Evolutionary conservation across 1,140 invertebrate species (phyloP).

Genomic region (Monochamus saltuarius): DNA sequence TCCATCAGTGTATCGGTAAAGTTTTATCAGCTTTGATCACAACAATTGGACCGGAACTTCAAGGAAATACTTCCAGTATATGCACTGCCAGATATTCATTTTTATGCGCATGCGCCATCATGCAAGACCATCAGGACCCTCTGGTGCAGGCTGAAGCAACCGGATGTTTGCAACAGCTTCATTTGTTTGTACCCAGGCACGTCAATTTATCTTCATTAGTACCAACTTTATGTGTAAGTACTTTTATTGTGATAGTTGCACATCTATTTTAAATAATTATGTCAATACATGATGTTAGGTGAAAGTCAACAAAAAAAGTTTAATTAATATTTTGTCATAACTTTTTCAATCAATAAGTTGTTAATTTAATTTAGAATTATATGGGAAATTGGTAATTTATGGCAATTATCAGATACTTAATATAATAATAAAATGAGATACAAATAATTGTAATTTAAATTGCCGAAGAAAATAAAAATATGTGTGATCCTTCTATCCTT

Average conservation of each 20-base stretch:
- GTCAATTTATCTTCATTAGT: conserved; percentile 92
- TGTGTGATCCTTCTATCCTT: too few species aligned
- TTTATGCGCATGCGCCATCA: conserved; percentile 85
- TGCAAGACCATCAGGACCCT: conserved; percentile 88
- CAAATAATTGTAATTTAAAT: too few species aligned
- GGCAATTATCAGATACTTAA: too few species aligned
- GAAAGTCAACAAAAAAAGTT: too few species aligned
- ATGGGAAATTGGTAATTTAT: too few species aligned
- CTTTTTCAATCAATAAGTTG: too few species aligned
- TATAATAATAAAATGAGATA: too few species aligned
- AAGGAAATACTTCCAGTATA: conserved; percentile 77
- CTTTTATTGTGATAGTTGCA: not conserved
- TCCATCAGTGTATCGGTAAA: conserved; percentile 94
- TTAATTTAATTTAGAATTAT: too few species aligned
- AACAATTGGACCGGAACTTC: conserved; percentile 96
- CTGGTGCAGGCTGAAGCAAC: conserved; percentile 95
- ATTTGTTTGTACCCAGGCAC: conserved; percentile 94
- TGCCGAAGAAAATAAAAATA: too few species aligned
- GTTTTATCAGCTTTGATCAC: conserved; percentile 92
- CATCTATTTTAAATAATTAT: not conserved
- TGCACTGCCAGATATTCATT: conserved; percentile 76
- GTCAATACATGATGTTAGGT: too few species aligned
- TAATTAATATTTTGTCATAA: too few species aligned
- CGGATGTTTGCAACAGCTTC: conserved; percentile 93
- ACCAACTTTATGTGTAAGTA: conserved; percentile 88